A percentile compares a stretch with the other conserved stretches of the same genome.
These are phyloP conservation scores for Dynastes hyllus DNA, from an alignment of 2,888 invertebrate genomes.

Conservation along the genomic window DNA sequence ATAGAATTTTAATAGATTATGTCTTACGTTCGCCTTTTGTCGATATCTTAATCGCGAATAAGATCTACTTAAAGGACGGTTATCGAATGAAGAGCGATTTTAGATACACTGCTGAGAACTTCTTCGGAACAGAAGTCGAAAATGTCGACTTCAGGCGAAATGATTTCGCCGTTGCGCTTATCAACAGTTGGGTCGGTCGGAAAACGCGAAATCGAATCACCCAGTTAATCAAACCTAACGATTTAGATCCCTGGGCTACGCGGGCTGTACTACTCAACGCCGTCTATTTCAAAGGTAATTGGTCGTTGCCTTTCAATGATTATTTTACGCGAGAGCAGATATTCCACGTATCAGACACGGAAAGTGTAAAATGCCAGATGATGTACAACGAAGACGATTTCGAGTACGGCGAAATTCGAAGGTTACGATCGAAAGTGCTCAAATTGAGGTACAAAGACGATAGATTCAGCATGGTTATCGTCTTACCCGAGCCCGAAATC, in stretches of 20 bases:
- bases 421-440: conserved; percentile 77
- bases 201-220: conserved; percentile 89
- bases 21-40: neutral
- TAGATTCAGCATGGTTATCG: conserved; percentile 82
- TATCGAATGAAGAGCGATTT: conserved; percentile 74
- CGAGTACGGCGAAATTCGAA: conserved; percentile 71
- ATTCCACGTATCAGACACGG: conserved; percentile 76
- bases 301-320: conserved; percentile 80
- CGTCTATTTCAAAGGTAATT: conserved; percentile 89
- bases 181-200: conserved; percentile 87
- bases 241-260: conserved; percentile 76
- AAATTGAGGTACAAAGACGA: conserved; percentile 82
- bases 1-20: neutral
- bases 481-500: conserved; percentile 80
- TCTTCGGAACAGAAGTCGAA: conserved; percentile 79
- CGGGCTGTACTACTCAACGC: conserved; percentile 87
- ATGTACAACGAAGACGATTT: conserved; percentile 78
- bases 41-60: conserved; percentile 10
- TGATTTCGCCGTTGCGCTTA: conserved; percentile 72
- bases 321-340: conserved; percentile 74
- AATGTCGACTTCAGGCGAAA: conserved; percentile 76
- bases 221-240: conserved; percentile 79
- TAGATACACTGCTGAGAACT: conserved; percentile 74
- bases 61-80: conserved; percentile 73
- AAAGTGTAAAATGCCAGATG: conserved; percentile 79